Conservation (phyloP, 2,888 invertebrate genomes). For the Orthosia gothica region DNA sequence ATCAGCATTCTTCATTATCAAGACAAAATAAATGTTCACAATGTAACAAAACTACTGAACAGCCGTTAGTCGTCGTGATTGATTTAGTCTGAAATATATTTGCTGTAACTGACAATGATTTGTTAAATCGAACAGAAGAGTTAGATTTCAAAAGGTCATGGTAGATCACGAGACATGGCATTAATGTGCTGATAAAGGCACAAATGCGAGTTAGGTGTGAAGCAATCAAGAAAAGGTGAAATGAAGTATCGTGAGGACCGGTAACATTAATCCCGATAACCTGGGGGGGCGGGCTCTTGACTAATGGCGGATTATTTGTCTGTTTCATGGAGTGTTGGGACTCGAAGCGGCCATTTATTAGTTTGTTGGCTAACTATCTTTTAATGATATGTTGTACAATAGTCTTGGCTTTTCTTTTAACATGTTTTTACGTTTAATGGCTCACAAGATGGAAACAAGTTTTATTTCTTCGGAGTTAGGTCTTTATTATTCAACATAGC, state of each 20-base stretch:
- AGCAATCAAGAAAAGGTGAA: conserved; percentile 76
- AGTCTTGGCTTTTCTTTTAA: conserved; percentile 5
- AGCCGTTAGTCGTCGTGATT: conserved; percentile 45
- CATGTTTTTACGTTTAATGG: conserved; percentile 5
- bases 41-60: conserved; percentile 53
- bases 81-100: conserved; percentile 52
- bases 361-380: conserved; percentile 66
- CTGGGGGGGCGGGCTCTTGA: conserved; percentile 77
- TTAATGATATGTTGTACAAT: conserved; percentile 56
- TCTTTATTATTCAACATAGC: neutral
- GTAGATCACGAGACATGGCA: conserved; percentile 38
- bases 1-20: conserved; percentile 53
- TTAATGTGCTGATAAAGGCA: conserved; percentile 55
- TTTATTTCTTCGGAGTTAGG: neutral
- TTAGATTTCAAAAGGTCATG: conserved; percentile 28
- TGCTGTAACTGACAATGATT: conserved; percentile 49
- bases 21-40: conserved; percentile 45
- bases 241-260: conserved; percentile 73
- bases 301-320: conserved; percentile 81
- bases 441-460: neutral
- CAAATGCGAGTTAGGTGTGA: conserved; percentile 65
- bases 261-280: conserved; percentile 79
- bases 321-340: conserved; percentile 73
- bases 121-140: conserved; percentile 41
- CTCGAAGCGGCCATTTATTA: conserved; percentile 65